Evolutionary conservation across 2,113 vertebrate species (phyloP).

Genomic region (Octodon degus): DNA sequence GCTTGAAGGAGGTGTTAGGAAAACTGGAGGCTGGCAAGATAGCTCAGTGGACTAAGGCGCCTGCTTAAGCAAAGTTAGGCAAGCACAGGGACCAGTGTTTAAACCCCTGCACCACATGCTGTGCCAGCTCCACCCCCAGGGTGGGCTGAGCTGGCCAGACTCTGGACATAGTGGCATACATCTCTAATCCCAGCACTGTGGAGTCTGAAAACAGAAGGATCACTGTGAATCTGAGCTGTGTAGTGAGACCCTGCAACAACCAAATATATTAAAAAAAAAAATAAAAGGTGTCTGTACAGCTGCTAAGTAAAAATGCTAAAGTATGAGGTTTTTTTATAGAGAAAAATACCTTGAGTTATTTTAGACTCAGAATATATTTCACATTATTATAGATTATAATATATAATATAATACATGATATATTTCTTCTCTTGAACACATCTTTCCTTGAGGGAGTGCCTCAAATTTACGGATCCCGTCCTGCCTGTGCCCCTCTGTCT

Average conservation of each 20-base stretch:
- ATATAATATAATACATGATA: too few relatives aligned
- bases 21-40: background rate
- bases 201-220: too few relatives aligned
- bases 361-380: background rate
- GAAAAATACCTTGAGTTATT: slow-evolving; percentile 26
- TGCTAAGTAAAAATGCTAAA: slow-evolving; percentile 4
- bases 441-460: background rate
- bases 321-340: background rate
- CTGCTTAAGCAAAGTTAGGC: too few relatives aligned
- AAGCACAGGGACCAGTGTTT: too few relatives aligned
- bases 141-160: too few relatives aligned
- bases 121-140: too few relatives aligned
- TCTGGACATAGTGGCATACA: too few relatives aligned
- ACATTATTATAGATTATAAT: background rate
- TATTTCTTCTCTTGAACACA: background rate
- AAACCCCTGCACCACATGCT: too few relatives aligned
- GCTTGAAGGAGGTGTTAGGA: background rate
- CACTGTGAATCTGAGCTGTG: too few relatives aligned
- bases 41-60: too few relatives aligned
- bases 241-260: too few relatives aligned
- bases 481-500: background rate
- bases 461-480: background rate
- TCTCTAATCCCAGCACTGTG: too few relatives aligned
- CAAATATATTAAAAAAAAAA: background rate
- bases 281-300: background rate